These are phyloP conservation scores for Palythoa caribaeorum DNA, from an alignment of 92 coral and sea anemone species.

Conservation along the genomic window DNA sequence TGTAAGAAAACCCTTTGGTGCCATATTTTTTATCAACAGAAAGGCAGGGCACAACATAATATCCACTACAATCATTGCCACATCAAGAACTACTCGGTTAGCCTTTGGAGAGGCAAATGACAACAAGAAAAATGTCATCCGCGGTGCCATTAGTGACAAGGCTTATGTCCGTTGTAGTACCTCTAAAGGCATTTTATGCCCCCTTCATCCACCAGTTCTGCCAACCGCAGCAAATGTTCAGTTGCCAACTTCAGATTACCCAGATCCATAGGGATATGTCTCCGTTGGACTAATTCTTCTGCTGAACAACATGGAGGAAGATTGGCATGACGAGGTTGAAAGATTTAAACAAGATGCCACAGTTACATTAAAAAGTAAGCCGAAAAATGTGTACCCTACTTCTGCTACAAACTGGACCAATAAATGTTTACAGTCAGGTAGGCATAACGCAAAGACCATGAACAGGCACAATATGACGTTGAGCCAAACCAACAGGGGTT, in stretches of 20 bases:
- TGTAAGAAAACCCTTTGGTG: slow-evolving; percentile 53
- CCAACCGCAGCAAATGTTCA: not conserved
- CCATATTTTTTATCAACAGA: slow-evolving; percentile 41
- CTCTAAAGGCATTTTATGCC: not conserved
- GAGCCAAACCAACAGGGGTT: not conserved
- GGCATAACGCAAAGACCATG: slow-evolving; percentile 54
- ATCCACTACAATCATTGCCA: slow-evolving; percentile 58
- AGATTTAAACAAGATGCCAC: slow-evolving; percentile 55
- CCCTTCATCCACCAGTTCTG: not conserved
- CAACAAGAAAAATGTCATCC: not conserved
- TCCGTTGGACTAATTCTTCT: slow-evolving; percentile 58
- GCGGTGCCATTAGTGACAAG: slow-evolving; percentile 54
- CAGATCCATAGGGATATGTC: slow-evolving; percentile 71
- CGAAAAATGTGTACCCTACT: slow-evolving; percentile 56
- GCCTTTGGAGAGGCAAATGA: slow-evolving; percentile 36
- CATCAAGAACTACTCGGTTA: slow-evolving; percentile 58
- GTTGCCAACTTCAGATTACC: slow-evolving; percentile 2
- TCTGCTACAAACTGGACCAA: slow-evolving; percentile 72
- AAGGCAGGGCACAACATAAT: not conserved
- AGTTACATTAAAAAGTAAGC: slow-evolving; percentile 60
- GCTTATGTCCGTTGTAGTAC: slow-evolving; percentile 15
- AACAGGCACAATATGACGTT: slow-evolving; percentile 19
- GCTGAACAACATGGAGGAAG: slow-evolving; percentile 66
- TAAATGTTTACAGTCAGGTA: slow-evolving; percentile 58
- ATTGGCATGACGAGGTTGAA: slow-evolving; percentile 52